Conservation (phyloP, 2,888 invertebrate genomes). For the Microctonus brassicae region DNA sequence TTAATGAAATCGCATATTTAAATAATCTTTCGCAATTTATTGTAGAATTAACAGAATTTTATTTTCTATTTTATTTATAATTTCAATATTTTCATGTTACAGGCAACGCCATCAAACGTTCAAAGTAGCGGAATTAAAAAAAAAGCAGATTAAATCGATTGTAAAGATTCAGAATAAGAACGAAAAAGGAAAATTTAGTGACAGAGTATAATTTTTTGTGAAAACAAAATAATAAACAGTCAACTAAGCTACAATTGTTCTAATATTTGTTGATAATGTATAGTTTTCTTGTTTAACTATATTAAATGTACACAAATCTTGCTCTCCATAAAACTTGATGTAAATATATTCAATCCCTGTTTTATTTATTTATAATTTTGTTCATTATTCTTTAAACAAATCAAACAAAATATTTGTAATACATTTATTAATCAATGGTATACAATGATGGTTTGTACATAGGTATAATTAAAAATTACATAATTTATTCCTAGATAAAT, state of each 20-base stretch:
- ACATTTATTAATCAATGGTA: constrained; percentile 31
- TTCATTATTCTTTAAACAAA: constrained; percentile 64
- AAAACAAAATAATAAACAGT: background rate
- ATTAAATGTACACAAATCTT: constrained; percentile 8
- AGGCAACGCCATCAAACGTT: constrained; percentile 53
- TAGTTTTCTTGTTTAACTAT: constrained; percentile 8
- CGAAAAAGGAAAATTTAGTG: constrained; percentile 8
- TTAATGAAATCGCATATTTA: constrained; percentile 41
- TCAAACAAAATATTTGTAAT: constrained; percentile 48
- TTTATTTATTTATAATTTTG: constrained; percentile 53
- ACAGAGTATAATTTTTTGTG: background rate
- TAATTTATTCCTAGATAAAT: constrained; percentile 5
- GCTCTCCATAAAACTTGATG: constrained; percentile 8
- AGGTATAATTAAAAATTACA: constrained; percentile 23
- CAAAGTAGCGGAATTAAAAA: constrained; percentile 38
- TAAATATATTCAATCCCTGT: constrained; percentile 17
- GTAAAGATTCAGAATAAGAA: constrained; percentile 41
- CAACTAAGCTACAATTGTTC: background rate
- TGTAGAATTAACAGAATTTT: background rate
- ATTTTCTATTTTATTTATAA: background rate
- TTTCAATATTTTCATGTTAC: constrained; percentile 33
- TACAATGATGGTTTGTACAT: constrained; percentile 27
- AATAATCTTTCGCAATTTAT: constrained; percentile 11
- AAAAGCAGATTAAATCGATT: constrained; percentile 31
- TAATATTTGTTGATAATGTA: background rate